Percentiles rank a stretch among this genome's conserved stretches.
Evolutionary conservation across 2,888 invertebrate genomes (phyloP).

Genomic region (Cistogaster globosa): DNA sequence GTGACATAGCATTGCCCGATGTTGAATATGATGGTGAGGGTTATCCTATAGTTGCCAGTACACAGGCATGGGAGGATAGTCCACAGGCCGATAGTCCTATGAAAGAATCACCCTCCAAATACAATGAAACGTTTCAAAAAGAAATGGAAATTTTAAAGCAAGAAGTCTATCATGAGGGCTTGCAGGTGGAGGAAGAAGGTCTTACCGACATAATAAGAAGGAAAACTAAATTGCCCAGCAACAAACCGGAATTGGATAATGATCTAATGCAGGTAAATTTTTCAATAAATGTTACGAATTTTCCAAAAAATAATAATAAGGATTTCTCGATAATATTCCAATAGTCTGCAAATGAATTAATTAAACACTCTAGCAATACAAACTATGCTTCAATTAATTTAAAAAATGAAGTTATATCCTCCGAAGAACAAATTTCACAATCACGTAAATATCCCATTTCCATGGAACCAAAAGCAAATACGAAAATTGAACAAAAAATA

Average conservation of each 20-base stretch:
- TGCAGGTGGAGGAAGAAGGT: conserved; percentile 93
- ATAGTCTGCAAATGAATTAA: conserved; percentile 80
- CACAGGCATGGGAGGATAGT: conserved; percentile 58
- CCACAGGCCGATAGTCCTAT: conserved; percentile 73
- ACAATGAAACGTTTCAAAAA: conserved; percentile 88
- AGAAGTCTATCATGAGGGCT: conserved; percentile 90
- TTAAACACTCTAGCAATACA: conserved; percentile 76
- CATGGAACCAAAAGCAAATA: conserved; percentile 49
- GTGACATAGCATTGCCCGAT: conserved; percentile 92
- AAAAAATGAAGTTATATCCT: conserved; percentile 80
- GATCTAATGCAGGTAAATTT: conserved; percentile 57
- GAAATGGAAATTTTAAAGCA: conserved; percentile 92
- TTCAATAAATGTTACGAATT: too few species aligned
- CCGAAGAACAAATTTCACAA: conserved; percentile 49
- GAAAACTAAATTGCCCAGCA: conserved; percentile 87
- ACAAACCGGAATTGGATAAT: conserved; percentile 82
- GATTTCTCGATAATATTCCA: conserved; percentile 20
- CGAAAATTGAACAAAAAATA: conserved; percentile 8
- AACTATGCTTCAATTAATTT: conserved; percentile 78
- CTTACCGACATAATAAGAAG: conserved; percentile 89
- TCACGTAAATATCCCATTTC: conserved; percentile 50
- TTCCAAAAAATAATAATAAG: background rate
- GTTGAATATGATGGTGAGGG: conserved; percentile 80
- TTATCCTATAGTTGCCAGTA: conserved; percentile 75
- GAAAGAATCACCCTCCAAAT: conserved; percentile 74